Base-by-base conservation (phyloP, 2,797 vertebrate genomes). In the Semaprochilodus insignis region DNA sequence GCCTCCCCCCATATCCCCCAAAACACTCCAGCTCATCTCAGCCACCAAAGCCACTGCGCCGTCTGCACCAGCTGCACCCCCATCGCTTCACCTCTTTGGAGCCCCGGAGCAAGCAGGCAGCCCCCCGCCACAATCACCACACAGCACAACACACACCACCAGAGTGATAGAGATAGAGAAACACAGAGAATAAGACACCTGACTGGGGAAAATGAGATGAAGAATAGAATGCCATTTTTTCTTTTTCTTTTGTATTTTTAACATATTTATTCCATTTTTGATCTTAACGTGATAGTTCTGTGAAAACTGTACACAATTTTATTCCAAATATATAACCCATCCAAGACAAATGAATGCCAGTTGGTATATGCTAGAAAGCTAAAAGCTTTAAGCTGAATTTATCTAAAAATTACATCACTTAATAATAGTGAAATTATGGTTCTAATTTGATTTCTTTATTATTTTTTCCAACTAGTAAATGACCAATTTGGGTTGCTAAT, bases 1-100 rank as follows among this genome's bases (percentile, higher is more conserved):
- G 74, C 78, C 79, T 59, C 66, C 48, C 62, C 69, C 57, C 36
- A 0, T 84, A 78, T 75, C 80, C 82, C 84, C 82, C 48, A 31
- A 65, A 75, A 85, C 10, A 55, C 84, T 80, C 60, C 80, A 54
- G 79, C 78, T 87, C 80, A 17, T 63, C 69, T 77, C 31, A 66
- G 72, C 77, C 77, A 63, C 78, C 80, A 78, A 78, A 62, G 71
- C 81, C 78, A 66, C 81, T 63, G 73, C 78, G 62, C 76, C 77
- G 63, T 55, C 84, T 87, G 81, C 70, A 63, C 71, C 78, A 69
- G 59, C 77, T 85, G 84, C 84, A 80, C 69, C 80, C 67, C 65
- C 76, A 25, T 80, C 70, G 78, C 79, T 77, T 44, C 31, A 52
- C 65, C 73, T 14, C 74, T 5, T 54, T 69, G 31, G 54, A 60